Evolutionary conservation across 1,140 invertebrate species (phyloP), one percentile per base, ranked within the genome.

Genomic region (Charaxes varanes): DNA sequence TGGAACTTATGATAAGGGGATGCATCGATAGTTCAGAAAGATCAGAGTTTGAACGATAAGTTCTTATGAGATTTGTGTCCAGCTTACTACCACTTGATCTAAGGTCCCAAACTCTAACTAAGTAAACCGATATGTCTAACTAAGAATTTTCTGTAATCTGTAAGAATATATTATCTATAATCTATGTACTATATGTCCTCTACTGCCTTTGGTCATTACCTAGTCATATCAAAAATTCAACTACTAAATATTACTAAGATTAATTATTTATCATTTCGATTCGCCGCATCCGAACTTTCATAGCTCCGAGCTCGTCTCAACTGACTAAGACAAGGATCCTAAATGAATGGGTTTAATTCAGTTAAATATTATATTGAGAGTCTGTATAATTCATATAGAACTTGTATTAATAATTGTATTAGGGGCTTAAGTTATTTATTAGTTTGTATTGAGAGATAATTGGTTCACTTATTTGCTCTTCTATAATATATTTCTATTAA

Each of bases 301-400:
- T 49, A 53, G 18, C 36, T 67, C 56, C 23, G 12, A 7, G 51
- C 51, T 34, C 44, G 42, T 58, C 51, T 57, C 58, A 59, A 56
- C 58, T 54, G 53, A 58, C 59, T 59, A 65, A 71, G 63, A 73
- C 66, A 67, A 65, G 46, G 49, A 59, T 53, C 54, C 56, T 44
- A 70, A 77, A 72, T 67, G 68, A 72, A 72, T 53, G 58, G 68
- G 60, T 72, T 72, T 73, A 64, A 69, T 73, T 66, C 67, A 62
- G 56, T 72, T 59, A 71, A 62, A 62, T 50, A 47, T 62, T 62
- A 41, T 50, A 55, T 59, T 53, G 56, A 48, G 42, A 53, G 36
- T 17, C 40, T 40, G 43, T 46, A 51, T 55, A 55, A 55, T 55
- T 55, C 47, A 51, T 55, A 47, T n/a, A n/a, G n/a, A n/a, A 55